Evolutionary conservation across 2,888 invertebrate species (phyloP).

Genomic region (Nephrotoma flavescens): DNA sequence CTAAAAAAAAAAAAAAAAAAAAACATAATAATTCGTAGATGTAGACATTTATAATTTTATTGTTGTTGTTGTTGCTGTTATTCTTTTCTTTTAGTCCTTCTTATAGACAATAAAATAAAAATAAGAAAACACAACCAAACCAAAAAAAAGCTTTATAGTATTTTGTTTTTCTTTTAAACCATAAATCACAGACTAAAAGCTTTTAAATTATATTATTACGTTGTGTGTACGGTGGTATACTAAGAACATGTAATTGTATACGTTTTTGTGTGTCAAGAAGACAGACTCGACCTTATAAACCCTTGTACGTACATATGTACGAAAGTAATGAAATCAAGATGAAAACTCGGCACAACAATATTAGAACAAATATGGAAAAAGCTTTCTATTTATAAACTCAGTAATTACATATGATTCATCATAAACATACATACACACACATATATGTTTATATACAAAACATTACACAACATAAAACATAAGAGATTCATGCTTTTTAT

Average conservation of each 20-base stretch:
- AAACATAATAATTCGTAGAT: neutral
- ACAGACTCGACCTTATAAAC: neutral
- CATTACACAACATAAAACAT: neutral
- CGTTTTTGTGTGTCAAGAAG: neutral
- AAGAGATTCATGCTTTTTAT: neutral
- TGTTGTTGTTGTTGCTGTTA: neutral
- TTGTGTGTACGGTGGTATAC: neutral
- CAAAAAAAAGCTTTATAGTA: neutral
- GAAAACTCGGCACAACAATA: neutral
- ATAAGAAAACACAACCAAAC: neutral
- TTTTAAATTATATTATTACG: neutral
- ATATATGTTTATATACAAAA: neutral
- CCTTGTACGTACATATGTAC: no score
- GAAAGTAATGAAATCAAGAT: neutral
- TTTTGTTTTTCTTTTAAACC: neutral
- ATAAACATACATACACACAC: neutral
- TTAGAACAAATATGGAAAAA: neutral
- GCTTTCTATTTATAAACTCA: neutral
- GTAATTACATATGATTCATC: neutral
- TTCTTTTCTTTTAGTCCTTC: neutral
- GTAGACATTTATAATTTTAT: neutral
- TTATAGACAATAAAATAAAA: neutral
- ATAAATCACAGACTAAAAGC: neutral
- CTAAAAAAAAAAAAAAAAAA: neutral
- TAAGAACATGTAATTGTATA: neutral